Conservation (phyloP, 2,888 invertebrate species). For the Drosophila mercatorum region DNA sequence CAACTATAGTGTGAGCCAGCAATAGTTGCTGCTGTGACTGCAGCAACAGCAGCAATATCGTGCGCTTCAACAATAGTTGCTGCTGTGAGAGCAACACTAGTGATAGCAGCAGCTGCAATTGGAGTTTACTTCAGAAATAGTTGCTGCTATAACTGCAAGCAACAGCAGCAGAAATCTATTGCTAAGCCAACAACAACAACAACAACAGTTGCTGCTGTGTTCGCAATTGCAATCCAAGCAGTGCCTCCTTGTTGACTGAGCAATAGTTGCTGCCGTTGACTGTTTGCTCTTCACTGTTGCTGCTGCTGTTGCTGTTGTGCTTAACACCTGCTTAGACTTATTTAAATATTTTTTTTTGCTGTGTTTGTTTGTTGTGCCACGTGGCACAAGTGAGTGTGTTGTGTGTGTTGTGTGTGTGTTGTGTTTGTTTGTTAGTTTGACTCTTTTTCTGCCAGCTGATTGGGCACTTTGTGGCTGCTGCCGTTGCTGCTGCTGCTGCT, state of each 20-base stretch:
- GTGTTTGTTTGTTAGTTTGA: constrained; percentile 33
- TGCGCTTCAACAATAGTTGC: no score
- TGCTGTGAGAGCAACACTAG: no score
- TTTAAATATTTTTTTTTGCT: constrained; percentile 12
- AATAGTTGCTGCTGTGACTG: no score
- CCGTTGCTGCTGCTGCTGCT: constrained; percentile 9
- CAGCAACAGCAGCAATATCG: no score
- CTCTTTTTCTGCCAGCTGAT: constrained; percentile 52
- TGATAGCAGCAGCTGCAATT: no score
- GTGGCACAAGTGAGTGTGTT: constrained; percentile 25
- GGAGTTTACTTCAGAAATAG: no score
- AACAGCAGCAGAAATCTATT: not conserved
- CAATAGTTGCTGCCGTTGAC: constrained; percentile 10
- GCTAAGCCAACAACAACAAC: not conserved
- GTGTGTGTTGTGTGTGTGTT: constrained; percentile 10
- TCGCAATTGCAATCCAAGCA: not conserved
- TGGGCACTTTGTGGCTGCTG: constrained; percentile 44
- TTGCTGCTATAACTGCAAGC: not conserved
- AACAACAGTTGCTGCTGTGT: not conserved
- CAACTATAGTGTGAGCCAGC: no score
- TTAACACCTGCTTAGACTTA: constrained; percentile 3
- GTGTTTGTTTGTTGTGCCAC: constrained; percentile 27
- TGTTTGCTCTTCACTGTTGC: constrained; percentile 1
- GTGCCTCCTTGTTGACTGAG: constrained; percentile 12
- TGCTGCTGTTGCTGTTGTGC: constrained; percentile 16